Percentiles rank a stretch among this genome's conserved stretches.
These are phyloP conservation scores for Meiosimyza decipiens DNA, from an alignment of 2,888 invertebrate species.

Conservation along the genomic window DNA sequence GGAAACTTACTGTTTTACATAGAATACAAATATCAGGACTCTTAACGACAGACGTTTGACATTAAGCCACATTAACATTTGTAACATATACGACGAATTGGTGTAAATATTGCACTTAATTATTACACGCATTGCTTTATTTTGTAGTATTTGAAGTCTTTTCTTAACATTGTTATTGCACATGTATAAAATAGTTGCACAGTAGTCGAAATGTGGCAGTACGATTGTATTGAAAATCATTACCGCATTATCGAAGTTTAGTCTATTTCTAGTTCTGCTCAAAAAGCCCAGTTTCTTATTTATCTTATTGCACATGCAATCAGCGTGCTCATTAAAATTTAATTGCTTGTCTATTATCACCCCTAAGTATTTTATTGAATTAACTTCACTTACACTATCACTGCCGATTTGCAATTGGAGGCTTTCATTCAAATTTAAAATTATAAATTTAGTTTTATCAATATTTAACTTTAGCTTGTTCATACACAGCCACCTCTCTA, in stretches of 20 bases:
- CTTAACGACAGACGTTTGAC: neutral
- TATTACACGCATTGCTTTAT: neutral
- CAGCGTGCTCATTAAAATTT: conserved; percentile 3
- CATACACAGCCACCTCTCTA: conserved; percentile 15
- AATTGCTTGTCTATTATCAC: neutral
- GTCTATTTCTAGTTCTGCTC: conserved; percentile 5
- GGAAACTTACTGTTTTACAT: conserved; percentile 3
- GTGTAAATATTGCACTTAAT: too few species aligned
- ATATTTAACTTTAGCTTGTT: conserved; percentile 19
- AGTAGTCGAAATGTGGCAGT: conserved; percentile 29
- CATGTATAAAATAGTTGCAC: conserved; percentile 21
- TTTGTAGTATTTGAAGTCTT: conserved; percentile 12
- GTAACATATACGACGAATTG: neutral
- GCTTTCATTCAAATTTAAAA: conserved; percentile 9
- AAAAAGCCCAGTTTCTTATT: too few species aligned
- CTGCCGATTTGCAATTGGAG: neutral
- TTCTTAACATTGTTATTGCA: conserved; percentile 15
- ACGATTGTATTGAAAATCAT: conserved; percentile 24
- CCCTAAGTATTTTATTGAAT: neutral
- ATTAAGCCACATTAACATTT: too few species aligned
- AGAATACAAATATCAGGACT: conserved; percentile 3
- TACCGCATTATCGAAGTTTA: neutral
- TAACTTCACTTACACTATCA: conserved; percentile 14
- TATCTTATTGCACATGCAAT: neutral
- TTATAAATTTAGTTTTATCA: conserved; percentile 8